Evolutionary conservation across 30 jellyfish, hydroid and myxozoan genomes (phyloP).

Genomic region (Hydra vulgaris): DNA sequence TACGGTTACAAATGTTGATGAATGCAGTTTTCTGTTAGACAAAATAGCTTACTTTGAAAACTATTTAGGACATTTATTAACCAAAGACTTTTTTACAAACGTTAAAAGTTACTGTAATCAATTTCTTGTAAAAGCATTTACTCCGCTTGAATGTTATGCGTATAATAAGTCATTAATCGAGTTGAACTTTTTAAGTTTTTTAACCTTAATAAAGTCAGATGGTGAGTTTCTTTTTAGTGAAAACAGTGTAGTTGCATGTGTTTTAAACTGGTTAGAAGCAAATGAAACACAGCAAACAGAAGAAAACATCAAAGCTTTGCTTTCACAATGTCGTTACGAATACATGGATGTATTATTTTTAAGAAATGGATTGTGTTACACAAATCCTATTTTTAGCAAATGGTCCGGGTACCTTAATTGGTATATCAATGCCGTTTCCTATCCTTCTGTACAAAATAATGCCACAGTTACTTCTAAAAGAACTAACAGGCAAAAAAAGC

Average conservation of each 20-base stretch:
- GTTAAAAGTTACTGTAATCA: neutral
- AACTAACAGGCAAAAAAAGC: no score
- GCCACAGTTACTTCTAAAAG: no score
- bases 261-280: conserved; percentile 11
- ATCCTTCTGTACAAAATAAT: no score
- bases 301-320: conserved; percentile 13
- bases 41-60: neutral
- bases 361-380: conserved; percentile 5
- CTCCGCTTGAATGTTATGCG: neutral
- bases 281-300: conserved; percentile 18
- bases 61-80: neutral
- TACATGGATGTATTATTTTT: conserved; percentile 10
- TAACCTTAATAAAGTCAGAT: neutral
- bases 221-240: conserved; percentile 6
- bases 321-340: conserved; percentile 11
- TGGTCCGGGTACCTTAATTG: conserved; percentile 25
- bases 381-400: conserved; percentile 11
- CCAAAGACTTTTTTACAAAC: neutral
- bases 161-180: no score
- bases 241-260: conserved; percentile 16
- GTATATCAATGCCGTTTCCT: conserved; percentile 26
- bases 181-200: neutral
- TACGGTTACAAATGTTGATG: conserved; percentile 1
- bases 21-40: conserved; percentile 24
- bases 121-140: neutral